phyloP scores from a whole-genome alignment of 2,113 vertebrate species.

The Bubo scandiacus region DNA sequence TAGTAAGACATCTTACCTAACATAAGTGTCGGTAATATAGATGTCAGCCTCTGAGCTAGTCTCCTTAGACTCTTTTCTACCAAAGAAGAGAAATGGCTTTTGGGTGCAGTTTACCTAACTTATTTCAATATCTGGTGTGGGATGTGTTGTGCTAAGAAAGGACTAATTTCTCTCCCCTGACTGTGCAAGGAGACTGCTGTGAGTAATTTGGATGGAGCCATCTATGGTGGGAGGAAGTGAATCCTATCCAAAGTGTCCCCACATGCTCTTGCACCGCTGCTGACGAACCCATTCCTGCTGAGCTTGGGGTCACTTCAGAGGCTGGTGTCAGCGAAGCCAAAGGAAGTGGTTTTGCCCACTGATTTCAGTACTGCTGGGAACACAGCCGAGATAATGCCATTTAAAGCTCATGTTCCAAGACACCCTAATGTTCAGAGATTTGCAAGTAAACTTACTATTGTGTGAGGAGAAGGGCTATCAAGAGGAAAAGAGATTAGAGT shows the following conservation, averaged over 20 bases:
- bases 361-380: neutral
- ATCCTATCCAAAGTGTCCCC: neutral
- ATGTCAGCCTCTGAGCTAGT: neutral
- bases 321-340: neutral
- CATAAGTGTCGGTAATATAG: fast-evolving
- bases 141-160: neutral
- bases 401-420: constrained; percentile 9
- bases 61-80: neutral
- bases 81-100: neutral
- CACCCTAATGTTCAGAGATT: neutral
- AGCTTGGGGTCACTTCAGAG: neutral
- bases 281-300: constrained; percentile 1
- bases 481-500: neutral
- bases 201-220: neutral
- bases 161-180: neutral
- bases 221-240: neutral
- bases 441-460: constrained; percentile 3
- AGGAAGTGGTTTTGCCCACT: constrained; percentile 48
- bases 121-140: neutral
- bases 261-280: neutral
- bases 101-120: neutral
- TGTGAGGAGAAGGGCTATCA: neutral
- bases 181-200: neutral
- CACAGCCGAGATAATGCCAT: neutral
- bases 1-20: neutral